A percentile compares a stretch with the other conserved stretches of the same genome.
Evolutionary conservation across 2,888 invertebrate species (phyloP).

Genomic region (Mesodorylaimus sp.): DNA sequence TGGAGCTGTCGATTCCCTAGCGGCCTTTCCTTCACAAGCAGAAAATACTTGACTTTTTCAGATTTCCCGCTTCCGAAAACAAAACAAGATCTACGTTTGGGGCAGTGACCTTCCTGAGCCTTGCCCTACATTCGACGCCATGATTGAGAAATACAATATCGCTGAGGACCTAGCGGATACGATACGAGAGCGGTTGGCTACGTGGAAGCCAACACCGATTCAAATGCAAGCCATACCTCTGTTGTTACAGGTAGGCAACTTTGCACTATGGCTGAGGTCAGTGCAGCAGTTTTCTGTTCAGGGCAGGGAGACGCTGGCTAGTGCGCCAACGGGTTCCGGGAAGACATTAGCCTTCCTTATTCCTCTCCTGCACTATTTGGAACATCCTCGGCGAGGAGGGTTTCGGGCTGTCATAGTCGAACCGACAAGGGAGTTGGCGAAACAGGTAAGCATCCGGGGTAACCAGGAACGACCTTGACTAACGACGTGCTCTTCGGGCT

Average conservation of each 20-base stretch:
- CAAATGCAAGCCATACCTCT: neutral
- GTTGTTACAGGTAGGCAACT: neutral
- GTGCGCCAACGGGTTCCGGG: constrained; percentile 92
- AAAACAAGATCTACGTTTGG: constrained; percentile 53
- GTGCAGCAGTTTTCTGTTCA: neutral
- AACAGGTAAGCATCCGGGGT: neutral
- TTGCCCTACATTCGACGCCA: constrained; percentile 47
- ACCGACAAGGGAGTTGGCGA: neutral
- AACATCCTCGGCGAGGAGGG: constrained; percentile 17
- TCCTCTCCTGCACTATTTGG: constrained; percentile 60
- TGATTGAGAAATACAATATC: constrained; percentile 24
- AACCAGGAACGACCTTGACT: constrained; percentile 40
- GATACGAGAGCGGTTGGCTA: neutral
- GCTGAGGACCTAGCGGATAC: neutral
- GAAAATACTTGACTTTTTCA: no score
- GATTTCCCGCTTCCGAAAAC: no score
- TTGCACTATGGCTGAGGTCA: neutral
- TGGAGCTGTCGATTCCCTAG: no score
- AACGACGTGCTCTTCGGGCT: constrained; percentile 51
- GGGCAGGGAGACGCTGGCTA: constrained; percentile 54
- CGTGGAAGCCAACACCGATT: neutral
- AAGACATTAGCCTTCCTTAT: constrained; percentile 85
- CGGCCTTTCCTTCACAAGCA: no score
- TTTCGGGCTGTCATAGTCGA: neutral
- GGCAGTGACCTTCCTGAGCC: constrained; percentile 64